phyloP scores from a whole-genome alignment of 2,797 vertebrate species.

The Merluccius polli region DNA sequence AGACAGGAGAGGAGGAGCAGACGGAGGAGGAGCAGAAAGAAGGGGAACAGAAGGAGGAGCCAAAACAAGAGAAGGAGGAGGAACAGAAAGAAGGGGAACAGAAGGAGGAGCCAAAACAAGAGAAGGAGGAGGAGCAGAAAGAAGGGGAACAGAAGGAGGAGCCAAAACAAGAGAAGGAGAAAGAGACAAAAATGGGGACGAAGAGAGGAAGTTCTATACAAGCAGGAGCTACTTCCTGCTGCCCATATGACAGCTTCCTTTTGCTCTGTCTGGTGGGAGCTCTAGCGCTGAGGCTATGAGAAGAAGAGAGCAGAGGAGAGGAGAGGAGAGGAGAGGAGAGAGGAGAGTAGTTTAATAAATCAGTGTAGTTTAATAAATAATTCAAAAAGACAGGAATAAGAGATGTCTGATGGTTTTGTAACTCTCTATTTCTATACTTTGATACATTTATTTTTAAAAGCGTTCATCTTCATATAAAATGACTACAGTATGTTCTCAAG shows the following conservation, averaged over 20 bases:
- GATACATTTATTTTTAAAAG: not conserved
- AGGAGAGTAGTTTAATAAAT: not conserved
- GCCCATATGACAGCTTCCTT: not conserved
- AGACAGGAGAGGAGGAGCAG: not conserved
- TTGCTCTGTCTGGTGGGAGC: not conserved
- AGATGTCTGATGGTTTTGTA: constrained; percentile 1
- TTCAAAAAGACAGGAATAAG: not conserved
- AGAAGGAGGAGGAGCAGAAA: not conserved
- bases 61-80: not conserved
- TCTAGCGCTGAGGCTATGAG: not conserved
- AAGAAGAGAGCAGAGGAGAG: not conserved
- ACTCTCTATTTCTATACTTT: constrained; percentile 1
- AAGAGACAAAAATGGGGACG: not conserved
- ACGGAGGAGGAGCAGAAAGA: not conserved
- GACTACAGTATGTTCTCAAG: not conserved
- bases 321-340: constrained; percentile 1
- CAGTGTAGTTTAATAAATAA: not conserved
- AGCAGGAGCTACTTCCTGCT: not conserved
- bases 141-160: not conserved
- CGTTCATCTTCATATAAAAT: not conserved
- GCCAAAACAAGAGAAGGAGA: not conserved
- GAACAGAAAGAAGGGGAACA: not conserved
- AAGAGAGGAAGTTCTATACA: not conserved
- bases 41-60: not conserved
- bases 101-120: not conserved